phyloP scores from a whole-genome alignment of 2,888 invertebrate genomes.

The Listrodromus nycthemerus region DNA sequence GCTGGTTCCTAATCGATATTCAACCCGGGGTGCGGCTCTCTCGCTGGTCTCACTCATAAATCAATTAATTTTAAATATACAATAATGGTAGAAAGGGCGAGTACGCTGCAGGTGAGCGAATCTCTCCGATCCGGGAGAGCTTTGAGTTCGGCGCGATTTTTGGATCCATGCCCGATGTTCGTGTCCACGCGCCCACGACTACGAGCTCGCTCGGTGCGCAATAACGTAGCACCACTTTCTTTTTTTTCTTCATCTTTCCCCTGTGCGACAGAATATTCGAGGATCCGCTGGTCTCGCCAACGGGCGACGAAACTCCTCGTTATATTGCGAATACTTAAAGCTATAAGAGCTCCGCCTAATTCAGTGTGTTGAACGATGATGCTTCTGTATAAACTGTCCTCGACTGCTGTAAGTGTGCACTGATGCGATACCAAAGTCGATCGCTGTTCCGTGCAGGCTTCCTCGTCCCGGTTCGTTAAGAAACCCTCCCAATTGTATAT shows the following conservation, averaged over 20 bases:
- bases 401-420: slow-evolving; percentile 4
- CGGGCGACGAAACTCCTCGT: slow-evolving; percentile 24
- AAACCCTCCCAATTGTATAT: slow-evolving; percentile 21
- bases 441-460: background rate
- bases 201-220: slow-evolving; percentile 41
- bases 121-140: slow-evolving; percentile 38
- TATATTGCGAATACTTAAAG: slow-evolving; percentile 18
- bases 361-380: slow-evolving; percentile 19
- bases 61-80: slow-evolving; percentile 69
- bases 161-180: slow-evolving; percentile 65
- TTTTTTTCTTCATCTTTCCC: background rate
- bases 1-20: slow-evolving; percentile 65
- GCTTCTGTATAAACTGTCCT: slow-evolving; percentile 47
- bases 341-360: slow-evolving; percentile 10
- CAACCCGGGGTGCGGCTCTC: slow-evolving; percentile 49
- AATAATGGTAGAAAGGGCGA: slow-evolving; percentile 57
- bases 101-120: slow-evolving; percentile 23
- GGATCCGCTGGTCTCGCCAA: slow-evolving; percentile 12
- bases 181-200: slow-evolving; percentile 39
- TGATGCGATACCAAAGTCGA: background rate
- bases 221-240: slow-evolving; percentile 12
- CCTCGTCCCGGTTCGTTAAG: slow-evolving; percentile 45
- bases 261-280: background rate
- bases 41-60: slow-evolving; percentile 58
- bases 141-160: slow-evolving; percentile 55